Conservation (phyloP, 2,888 invertebrate genomes). For the Eupelmus urozonus region DNA sequence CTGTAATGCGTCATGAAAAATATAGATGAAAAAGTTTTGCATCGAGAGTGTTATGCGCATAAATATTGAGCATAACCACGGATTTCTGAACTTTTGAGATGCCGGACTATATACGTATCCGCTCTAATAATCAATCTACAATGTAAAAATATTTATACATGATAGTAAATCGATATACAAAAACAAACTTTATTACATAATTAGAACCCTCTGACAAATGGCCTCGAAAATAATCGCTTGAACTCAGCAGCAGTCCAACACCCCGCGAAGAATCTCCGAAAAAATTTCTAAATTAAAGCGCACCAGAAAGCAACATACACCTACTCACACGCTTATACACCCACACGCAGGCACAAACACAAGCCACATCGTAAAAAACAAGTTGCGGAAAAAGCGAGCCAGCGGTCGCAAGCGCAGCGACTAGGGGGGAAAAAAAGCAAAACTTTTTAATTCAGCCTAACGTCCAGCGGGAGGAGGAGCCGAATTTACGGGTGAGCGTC, state of each 20-base stretch:
- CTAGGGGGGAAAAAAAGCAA: constrained; percentile 59
- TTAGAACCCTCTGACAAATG: too few relatives aligned
- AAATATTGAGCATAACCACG: too few relatives aligned
- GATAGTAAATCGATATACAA: too few relatives aligned
- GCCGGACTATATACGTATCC: too few relatives aligned
- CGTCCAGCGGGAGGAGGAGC: constrained; percentile 63
- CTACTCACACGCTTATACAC: neutral
- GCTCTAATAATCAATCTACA: too few relatives aligned
- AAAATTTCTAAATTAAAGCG: constrained; percentile 15
- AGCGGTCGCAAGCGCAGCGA: constrained; percentile 20
- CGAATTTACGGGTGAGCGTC: constrained; percentile 68
- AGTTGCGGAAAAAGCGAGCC: neutral
- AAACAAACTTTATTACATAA: too few relatives aligned
- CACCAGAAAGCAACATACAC: neutral
- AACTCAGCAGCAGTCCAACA: neutral
- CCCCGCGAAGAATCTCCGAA: neutral
- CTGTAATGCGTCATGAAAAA: constrained; percentile 31
- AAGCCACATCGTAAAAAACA: neutral
- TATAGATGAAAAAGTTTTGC: neutral
- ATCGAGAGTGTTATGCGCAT: too few relatives aligned
- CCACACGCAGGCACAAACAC: neutral
- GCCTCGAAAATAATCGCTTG: neutral
- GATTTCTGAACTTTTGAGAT: too few relatives aligned
- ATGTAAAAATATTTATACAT: too few relatives aligned
- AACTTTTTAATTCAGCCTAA: constrained; percentile 72